phyloP scores from a whole-genome alignment of 2,888 invertebrate species.

The Polyommatus icarus region DNA sequence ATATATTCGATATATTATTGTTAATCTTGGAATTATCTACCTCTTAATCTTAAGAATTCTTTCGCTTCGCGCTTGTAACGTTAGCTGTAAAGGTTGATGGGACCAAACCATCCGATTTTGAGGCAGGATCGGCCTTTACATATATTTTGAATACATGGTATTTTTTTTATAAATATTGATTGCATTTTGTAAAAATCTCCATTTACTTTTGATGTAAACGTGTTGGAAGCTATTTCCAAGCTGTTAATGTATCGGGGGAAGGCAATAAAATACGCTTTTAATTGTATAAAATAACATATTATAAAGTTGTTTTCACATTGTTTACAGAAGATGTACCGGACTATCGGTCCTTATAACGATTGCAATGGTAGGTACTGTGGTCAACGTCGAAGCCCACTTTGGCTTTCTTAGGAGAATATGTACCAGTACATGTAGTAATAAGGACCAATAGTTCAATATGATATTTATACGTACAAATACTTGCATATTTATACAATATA shows the following conservation, averaged over 20 bases:
- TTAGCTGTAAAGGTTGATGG: conserved; percentile 48
- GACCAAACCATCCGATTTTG: conserved; percentile 56
- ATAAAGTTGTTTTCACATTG: conserved; percentile 37
- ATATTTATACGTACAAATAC: neutral
- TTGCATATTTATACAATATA: neutral
- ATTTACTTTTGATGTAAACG: conserved; percentile 6
- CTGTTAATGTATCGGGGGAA: conserved; percentile 75
- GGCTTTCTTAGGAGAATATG: neutral
- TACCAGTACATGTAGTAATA: neutral
- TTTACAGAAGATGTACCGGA: conserved; percentile 33
- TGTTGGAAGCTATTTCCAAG: neutral
- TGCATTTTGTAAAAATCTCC: conserved; percentile 24
- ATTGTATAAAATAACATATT: conserved; percentile 59
- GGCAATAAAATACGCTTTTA: conserved; percentile 86
- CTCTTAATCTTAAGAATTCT: conserved; percentile 71
- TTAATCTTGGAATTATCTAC: conserved; percentile 77
- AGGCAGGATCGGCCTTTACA: neutral
- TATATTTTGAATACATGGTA: neutral
- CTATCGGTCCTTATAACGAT: neutral
- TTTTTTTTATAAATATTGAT: neutral
- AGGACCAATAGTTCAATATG: neutral
- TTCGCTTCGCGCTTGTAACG: conserved; percentile 51
- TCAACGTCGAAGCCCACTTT: neutral
- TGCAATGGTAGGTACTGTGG: neutral
- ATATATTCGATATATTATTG: conserved; percentile 59